phyloP scores from a whole-genome alignment of 2,888 invertebrate species.

The Ochropleura leucogaster region DNA sequence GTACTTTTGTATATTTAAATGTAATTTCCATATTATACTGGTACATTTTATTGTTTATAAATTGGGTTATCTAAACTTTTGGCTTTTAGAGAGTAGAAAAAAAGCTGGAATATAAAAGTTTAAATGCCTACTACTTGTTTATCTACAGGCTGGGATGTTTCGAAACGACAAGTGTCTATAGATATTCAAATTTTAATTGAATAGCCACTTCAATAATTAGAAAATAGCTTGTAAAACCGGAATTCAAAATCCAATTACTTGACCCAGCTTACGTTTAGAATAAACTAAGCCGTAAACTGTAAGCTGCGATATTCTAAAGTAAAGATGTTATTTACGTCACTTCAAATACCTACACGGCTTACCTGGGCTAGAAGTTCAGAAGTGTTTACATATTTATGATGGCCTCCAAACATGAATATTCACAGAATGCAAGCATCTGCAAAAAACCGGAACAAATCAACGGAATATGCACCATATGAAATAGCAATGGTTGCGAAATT shows the following conservation, averaged over 20 bases:
- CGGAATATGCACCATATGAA: slow-evolving; percentile 73
- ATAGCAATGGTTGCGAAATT: slow-evolving; percentile 74
- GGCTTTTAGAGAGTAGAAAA: not conserved
- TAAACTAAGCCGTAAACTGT: slow-evolving; percentile 6
- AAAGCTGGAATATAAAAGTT: not conserved
- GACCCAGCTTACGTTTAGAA: not conserved
- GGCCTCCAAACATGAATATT: slow-evolving; percentile 56
- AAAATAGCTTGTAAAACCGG: not conserved
- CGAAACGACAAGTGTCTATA: no score
- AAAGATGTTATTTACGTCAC: slow-evolving; percentile 39
- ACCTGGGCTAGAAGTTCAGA: slow-evolving; percentile 50
- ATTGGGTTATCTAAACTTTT: not conserved
- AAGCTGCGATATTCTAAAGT: slow-evolving; percentile 22
- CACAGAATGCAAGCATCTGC: slow-evolving; percentile 55
- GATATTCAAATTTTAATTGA: slow-evolving; percentile 4
- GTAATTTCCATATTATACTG: not conserved
- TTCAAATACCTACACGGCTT: slow-evolving; percentile 37
- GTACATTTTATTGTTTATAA: not conserved
- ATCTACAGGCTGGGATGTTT: not conserved
- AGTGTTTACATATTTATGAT: slow-evolving; percentile 59
- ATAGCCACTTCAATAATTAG: not conserved
- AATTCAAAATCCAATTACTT: slow-evolving; percentile 9
- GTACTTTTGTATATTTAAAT: not conserved
- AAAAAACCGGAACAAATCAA: slow-evolving; percentile 70
- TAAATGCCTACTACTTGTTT: not conserved